Evolutionary conservation across 2,888 invertebrate species (phyloP).

Genomic region (Amaurobius ferox): DNA sequence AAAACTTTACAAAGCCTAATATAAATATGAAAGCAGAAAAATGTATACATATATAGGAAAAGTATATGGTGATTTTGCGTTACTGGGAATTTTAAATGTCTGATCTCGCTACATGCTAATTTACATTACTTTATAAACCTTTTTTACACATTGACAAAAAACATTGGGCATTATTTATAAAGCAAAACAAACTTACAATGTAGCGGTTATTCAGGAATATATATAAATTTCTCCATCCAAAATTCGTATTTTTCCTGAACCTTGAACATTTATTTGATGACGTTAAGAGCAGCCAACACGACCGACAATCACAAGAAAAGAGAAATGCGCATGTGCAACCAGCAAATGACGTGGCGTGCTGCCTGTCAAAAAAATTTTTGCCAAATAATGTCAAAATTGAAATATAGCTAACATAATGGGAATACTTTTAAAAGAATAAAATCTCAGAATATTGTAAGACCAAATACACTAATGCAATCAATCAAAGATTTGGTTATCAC

Average conservation of each 20-base stretch:
- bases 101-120: not conserved
- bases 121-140: not conserved
- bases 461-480: too few species aligned
- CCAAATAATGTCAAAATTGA: too few species aligned
- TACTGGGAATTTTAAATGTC: not conserved
- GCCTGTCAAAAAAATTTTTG: too few species aligned
- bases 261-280: constrained; percentile 71
- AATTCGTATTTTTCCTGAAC: constrained; percentile 64
- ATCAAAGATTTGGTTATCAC: too few species aligned
- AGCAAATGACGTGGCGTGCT: constrained; percentile 60
- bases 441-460: too few species aligned
- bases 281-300: constrained; percentile 70
- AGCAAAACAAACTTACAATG: constrained; percentile 23
- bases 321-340: constrained; percentile 50
- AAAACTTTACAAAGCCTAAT: too few species aligned
- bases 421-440: too few species aligned
- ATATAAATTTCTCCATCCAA: constrained; percentile 54
- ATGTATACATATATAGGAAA: too few species aligned
- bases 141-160: not conserved
- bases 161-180: not conserved
- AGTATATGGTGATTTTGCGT: too few species aligned
- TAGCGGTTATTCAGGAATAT: constrained; percentile 36
- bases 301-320: constrained; percentile 64
- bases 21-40: too few species aligned
- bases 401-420: too few species aligned